These are phyloP conservation scores for Poliocrania exsul DNA, from an alignment of 2,797 vertebrate genomes.

Conservation along the genomic window DNA sequence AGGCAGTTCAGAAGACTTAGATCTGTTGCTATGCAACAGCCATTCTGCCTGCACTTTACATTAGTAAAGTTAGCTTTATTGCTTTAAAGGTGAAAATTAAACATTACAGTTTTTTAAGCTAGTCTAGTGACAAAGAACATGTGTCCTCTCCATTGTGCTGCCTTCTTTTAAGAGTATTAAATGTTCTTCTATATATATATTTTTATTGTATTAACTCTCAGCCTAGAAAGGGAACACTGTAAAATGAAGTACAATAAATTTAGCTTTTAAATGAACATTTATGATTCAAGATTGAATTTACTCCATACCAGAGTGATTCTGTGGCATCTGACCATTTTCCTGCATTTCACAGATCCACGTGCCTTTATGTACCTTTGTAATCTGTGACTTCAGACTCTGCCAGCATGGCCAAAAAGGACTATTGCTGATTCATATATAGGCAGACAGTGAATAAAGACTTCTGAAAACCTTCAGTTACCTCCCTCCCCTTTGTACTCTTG, in stretches of 20 bases:
- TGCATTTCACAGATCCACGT: neutral
- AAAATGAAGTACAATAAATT: constrained; percentile 87
- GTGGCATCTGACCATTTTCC: neutral
- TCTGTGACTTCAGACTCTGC: neutral
- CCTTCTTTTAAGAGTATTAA: constrained; percentile 73
- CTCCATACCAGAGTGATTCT: neutral
- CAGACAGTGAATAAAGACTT: neutral
- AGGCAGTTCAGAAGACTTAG: constrained; percentile 71
- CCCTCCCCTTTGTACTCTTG: neutral
- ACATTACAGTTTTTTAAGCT: constrained; percentile 73
- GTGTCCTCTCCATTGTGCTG: constrained; percentile 74
- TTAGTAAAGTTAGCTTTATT: constrained; percentile 67
- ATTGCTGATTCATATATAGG: neutral
- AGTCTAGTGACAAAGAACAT: constrained; percentile 76
- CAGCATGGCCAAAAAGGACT: neutral
- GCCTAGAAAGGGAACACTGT: constrained; percentile 75
- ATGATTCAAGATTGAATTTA: neutral
- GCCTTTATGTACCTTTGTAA: neutral
- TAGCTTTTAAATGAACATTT: constrained; percentile 79
- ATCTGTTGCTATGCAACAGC: constrained; percentile 78
- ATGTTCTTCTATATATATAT: constrained; percentile 71
- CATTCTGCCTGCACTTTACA: constrained; percentile 77
- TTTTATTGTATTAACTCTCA: constrained; percentile 64
- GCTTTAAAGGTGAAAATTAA: constrained; percentile 75
- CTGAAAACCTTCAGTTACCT: neutral